Evolutionary conservation across 1,140 invertebrate species (phyloP).

Genomic region (Penaeus chinensis): DNA sequence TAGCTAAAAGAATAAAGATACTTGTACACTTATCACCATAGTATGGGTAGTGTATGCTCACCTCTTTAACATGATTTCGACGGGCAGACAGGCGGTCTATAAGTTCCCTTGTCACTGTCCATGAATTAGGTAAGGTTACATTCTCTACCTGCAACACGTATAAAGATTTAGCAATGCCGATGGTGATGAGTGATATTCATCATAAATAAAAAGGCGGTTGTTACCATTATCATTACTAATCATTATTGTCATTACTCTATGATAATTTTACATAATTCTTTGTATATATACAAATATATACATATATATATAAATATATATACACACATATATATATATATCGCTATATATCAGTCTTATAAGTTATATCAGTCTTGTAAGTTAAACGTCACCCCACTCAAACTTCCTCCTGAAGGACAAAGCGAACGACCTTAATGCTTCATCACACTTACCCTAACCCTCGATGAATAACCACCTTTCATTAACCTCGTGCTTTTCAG

Average conservation of each 20-base stretch:
- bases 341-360: no score
- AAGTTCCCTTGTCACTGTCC: slow-evolving; percentile 53
- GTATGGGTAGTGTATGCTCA: neutral
- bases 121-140: slow-evolving; percentile 53
- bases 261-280: no score
- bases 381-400: no score
- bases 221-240: no score
- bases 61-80: slow-evolving; percentile 44
- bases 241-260: no score
- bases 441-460: slow-evolving; percentile 23
- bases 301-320: no score
- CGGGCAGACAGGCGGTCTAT: slow-evolving; percentile 44
- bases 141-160: slow-evolving; percentile 51
- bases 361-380: neutral
- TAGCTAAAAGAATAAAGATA: neutral
- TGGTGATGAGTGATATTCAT: no score
- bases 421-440: neutral
- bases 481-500: neutral
- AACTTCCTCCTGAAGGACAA: neutral
- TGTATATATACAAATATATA: no score
- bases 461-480: slow-evolving; percentile 16
- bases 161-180: no score
- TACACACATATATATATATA: no score
- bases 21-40: neutral
- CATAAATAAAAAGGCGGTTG: no score